These are phyloP conservation scores for Sitobion miscanthi DNA, from an alignment of 1,140 invertebrate species.

Conservation along the genomic window DNA sequence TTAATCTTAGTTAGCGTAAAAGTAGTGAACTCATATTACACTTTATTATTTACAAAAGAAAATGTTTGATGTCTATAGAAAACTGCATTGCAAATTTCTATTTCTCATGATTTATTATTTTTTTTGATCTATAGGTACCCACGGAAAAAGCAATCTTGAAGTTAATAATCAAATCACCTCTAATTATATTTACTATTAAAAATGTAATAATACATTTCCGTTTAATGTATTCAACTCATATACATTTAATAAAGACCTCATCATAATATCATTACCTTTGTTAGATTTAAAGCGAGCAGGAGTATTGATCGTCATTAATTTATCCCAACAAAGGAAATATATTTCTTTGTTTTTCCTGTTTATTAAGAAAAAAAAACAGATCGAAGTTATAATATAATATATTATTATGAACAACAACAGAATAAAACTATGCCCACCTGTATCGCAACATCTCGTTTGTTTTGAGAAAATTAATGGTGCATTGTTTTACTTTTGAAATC, in stretches of 20 bases:
- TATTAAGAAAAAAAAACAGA: background rate
- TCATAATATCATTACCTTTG: background rate
- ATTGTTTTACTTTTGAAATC: background rate
- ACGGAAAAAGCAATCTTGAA: background rate
- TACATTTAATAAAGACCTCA: background rate
- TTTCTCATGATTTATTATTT: background rate
- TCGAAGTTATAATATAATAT: background rate
- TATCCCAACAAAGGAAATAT: background rate
- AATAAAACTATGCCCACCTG: background rate
- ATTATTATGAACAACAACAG: background rate
- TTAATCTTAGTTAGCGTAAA: background rate
- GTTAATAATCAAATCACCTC: background rate
- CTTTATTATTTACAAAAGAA: background rate
- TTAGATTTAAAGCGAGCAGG: background rate
- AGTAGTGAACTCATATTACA: background rate
- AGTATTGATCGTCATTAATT: background rate
- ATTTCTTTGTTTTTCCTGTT: background rate
- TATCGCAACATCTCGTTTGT: background rate
- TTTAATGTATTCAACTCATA: background rate
- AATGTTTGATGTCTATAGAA: background rate
- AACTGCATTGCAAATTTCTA: background rate
- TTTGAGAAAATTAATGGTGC: background rate
- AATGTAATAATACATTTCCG: background rate
- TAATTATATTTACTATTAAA: background rate
- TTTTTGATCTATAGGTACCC: background rate